Evolutionary conservation across 2,797 vertebrate species (phyloP), one percentile per base, ranked within the genome.

Genomic region (Lindbergichthys nudifrons): DNA sequence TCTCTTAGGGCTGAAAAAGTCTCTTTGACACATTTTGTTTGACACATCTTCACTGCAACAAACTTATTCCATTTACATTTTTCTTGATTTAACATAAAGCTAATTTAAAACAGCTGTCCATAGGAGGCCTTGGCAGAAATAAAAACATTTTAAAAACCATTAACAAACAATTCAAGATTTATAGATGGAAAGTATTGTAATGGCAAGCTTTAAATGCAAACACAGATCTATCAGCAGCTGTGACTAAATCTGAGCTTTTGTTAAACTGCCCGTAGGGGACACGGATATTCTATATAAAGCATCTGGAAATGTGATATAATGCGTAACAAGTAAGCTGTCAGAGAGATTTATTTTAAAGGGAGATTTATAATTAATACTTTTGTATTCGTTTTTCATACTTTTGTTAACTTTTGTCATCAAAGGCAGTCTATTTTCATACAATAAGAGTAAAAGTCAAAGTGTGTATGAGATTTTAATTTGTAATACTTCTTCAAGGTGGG

Each of bases 161-260:
- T 61, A 79, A 77, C 66, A 84, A 86, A 90, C 74, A 86, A 88
- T 80, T 75, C 80, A 70, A 59, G 58, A 67, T 79, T 88, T 75
- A 79, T 77, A 60, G 66, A 71, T 65, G 21, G 80, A 79, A 70
- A 68, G 36, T 26, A 36, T n/a, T 21, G 21, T 75, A 66, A 62
- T 62, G 57, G 32, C 41, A 82, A 60, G 75, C 63, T 47, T 56
- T 62, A 77, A 87, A 82, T 43, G 39, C 46, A 82, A 84, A 85
- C 73, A 61, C 18, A 73, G 69, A 84, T 84, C 56, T 73, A 80
- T 76, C 66, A 83, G 72, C 71, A 81, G 83, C 64, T 74, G 65
- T 76, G 69, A 78, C 83, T 86, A 82, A 71, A 83, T 77, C 56
- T 64, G 42, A 32, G 62, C 32, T 72, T 82, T 78, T 73, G 65